Base-by-base conservation (phyloP, 2,888 invertebrate species). In the Julus scandinavius region DNA sequence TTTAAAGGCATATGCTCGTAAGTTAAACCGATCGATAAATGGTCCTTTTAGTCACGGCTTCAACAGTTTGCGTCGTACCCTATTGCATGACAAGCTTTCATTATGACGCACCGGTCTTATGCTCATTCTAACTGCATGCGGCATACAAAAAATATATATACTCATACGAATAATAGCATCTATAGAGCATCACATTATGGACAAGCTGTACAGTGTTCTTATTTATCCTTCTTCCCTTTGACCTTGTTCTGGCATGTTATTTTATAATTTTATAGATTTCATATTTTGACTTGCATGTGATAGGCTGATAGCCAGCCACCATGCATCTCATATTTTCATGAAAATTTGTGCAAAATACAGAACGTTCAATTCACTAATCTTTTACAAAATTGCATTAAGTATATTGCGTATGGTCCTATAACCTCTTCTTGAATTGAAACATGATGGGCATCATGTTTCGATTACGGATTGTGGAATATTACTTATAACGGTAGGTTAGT, bases 1-100 rank as follows among this genome's bases (percentile, higher is more conserved):
- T 63, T 20, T 63, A 20, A 72, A 80, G 38, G 38, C 38, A 80
- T 80, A 38, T 2, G 80, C 11, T 6, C 29, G 6, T 38, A 13
- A 13, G 72, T 29, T 29, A n/a, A 72, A 1, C 5, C 72, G 80
- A 80, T 80, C 80, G 80, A 80, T 80, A 80, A 13, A 80, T 80
- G 80, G 80, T 80, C 80, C 80, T 80, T 45, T 80, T 80, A 80
- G 80, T 80, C 80, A 15, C 38, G 29, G 80, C 38, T 80, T 38
- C 80, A 38, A 29, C 38, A 13, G 13, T 38, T 80, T 38, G 80
- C 80, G 38, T 80, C 29, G 38, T 4, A 38, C 80, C 9, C 29
- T 80, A 15, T 80, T 72, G 13, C 80, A 15, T 38, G 38, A 80
- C 11, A 3, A 38, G 80, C 80, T 80, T 80, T 80, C 38, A 80